These are phyloP conservation scores for Drosophila diplacantha DNA, from an alignment of 2,888 invertebrate species.

Conservation along the genomic window DNA sequence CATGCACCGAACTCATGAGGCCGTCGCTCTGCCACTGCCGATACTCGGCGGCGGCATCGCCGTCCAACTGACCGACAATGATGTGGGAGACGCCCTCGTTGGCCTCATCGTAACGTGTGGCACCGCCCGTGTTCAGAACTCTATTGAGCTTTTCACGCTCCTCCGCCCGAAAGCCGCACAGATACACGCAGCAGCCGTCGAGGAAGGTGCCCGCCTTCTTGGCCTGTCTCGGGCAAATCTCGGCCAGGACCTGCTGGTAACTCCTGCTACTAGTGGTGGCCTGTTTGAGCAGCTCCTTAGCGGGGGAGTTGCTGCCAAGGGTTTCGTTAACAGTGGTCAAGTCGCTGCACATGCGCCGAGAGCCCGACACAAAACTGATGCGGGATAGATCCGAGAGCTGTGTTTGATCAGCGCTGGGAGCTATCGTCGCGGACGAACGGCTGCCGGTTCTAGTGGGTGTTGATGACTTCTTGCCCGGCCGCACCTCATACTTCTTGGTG, in stretches of 20 bases:
- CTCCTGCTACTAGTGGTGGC: constrained; percentile 38
- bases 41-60: constrained; percentile 76
- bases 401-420: constrained; percentile 58
- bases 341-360: constrained; percentile 57
- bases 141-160: constrained; percentile 84
- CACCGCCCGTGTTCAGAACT: constrained; percentile 88
- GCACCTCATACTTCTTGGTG: constrained; percentile 80
- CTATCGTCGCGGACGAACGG: neutral
- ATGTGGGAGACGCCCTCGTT: constrained; percentile 89
- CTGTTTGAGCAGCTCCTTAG: constrained; percentile 57
- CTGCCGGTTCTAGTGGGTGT: constrained; percentile 81
- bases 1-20: constrained; percentile 63
- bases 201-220: constrained; percentile 88
- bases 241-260: constrained; percentile 59
- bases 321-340: constrained; percentile 64
- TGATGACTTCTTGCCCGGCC: constrained; percentile 82
- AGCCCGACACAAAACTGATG: constrained; percentile 61
- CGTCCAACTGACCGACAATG: constrained; percentile 82
- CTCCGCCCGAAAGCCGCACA: constrained; percentile 82
- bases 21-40: constrained; percentile 73
- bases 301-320: constrained; percentile 15
- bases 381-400: constrained; percentile 75
- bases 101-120: constrained; percentile 87
- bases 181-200: constrained; percentile 90
- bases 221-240: constrained; percentile 82